These are phyloP conservation scores for Eristalis tenax DNA, from an alignment of 2,888 invertebrate species.

Conservation along the genomic window DNA sequence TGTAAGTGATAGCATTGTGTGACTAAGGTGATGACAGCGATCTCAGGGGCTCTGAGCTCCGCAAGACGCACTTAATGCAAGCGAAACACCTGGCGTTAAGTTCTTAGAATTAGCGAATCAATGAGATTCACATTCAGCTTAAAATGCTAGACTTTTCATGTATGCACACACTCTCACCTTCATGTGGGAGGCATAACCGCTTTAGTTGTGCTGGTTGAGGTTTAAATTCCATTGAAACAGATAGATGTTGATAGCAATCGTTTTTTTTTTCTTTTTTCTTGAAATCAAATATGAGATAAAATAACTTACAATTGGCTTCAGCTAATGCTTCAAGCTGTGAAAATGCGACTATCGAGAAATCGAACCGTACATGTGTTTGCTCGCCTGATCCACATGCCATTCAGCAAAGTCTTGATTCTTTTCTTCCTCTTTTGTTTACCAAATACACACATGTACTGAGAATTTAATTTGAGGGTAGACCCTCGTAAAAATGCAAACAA, in stretches of 20 bases:
- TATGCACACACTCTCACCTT: neutral
- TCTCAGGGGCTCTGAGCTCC: neutral
- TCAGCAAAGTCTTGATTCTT: constrained; percentile 43
- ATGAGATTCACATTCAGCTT: constrained; percentile 19
- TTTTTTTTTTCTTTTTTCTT: too few relatives aligned
- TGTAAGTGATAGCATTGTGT: constrained; percentile 47
- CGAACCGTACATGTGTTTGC: constrained; percentile 45
- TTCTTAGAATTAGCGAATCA: constrained; percentile 7
- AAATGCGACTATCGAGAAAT: constrained; percentile 11
- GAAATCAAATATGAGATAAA: neutral
- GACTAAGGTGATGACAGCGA: neutral
- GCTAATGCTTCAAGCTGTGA: too few relatives aligned
- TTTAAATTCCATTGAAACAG: neutral
- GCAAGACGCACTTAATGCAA: constrained; percentile 28
- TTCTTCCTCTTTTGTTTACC: constrained; percentile 42
- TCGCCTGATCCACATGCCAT: constrained; percentile 53
- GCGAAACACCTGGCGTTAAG: neutral
- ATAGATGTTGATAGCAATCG: constrained; percentile 26
- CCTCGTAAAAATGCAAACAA: constrained; percentile 50
- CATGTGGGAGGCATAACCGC: neutral
- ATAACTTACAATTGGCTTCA: constrained; percentile 5
- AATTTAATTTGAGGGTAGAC: constrained; percentile 31
- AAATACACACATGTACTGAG: constrained; percentile 41
- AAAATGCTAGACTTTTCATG: neutral
- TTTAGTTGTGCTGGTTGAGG: constrained; percentile 38